Evolutionary conservation across 2,888 invertebrate species (phyloP), one percentile per base, ranked within the genome.

Genomic region (Caenorhabditis angaria): DNA sequence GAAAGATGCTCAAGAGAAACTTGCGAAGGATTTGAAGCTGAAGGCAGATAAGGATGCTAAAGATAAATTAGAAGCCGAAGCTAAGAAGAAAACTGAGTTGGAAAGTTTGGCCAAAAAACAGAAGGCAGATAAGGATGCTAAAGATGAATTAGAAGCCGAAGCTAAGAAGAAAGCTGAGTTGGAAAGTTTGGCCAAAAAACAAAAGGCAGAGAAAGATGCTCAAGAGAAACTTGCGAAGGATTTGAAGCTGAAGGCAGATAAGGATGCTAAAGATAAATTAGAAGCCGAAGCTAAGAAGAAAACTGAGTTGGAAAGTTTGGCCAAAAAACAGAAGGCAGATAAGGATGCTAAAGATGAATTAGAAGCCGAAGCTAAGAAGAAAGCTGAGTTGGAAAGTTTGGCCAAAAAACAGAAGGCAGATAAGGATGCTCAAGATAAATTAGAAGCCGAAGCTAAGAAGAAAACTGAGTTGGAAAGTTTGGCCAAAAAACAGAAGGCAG

Each of bases 1-100:
- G 54, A 54, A 54, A 18, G 54, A 54, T 6, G 54, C 54, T 54
- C 28, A 54, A 51, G 51, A n/a, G n/a, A n/a, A n/a, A n/a, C n/a
- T n/a, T n/a, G n/a, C n/a, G n/a, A n/a, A n/a, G n/a, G n/a, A n/a
- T n/a, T n/a, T n/a, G n/a, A n/a, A n/a, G n/a, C n/a, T 12, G 5
- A 5, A 24, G 6, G 24, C 25, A 10, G n/a, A 27, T 5, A 54
- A 54, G 29, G 54, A 27, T 54, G 54, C 54, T 28, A 18, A 54
- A 18, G 54, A 54, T 27, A 51, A 51, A 48, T n/a, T 48, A 5
- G 48, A 8, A 12, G 48, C 8, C 48, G n/a, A 48, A 24, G 20
- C 22, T 5, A 51, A 51, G 51, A 54, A 54, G 29, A 28, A 54
- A 28, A 28, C 54, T 54, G 54, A 54, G 2, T 27, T 10, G 6